Percentiles rank a stretch among this genome's conserved stretches.
phyloP scores from a whole-genome alignment of 1,140 invertebrate genomes.

The Leptinotarsa defecta region DNA sequence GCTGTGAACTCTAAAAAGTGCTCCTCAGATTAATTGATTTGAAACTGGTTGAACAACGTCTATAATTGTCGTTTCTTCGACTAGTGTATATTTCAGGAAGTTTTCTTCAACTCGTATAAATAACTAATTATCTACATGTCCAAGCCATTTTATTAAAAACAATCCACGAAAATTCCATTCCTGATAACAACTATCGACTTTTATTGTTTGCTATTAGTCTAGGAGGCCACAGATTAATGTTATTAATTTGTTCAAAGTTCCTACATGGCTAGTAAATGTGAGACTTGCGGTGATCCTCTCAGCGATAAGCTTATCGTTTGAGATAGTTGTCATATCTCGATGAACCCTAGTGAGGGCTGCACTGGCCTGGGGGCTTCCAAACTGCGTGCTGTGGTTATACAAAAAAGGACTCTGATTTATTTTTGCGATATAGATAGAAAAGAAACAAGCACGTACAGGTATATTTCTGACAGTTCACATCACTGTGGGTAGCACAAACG shows the following conservation, averaged over 20 bases:
- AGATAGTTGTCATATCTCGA: background rate
- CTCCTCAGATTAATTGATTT: too few species aligned
- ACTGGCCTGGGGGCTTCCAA: background rate
- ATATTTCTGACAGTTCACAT: too few species aligned
- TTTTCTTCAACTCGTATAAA: too few species aligned
- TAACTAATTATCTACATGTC: too few species aligned
- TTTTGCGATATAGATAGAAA: too few species aligned
- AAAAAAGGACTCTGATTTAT: conserved; percentile 1
- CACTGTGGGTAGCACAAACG: too few species aligned
- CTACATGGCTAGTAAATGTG: background rate
- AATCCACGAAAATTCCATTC: background rate
- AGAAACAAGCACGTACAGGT: too few species aligned
- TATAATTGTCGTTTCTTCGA: too few species aligned
- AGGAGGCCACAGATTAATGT: background rate
- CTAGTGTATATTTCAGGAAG: too few species aligned
- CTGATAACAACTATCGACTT: background rate
- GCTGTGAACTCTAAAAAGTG: too few species aligned
- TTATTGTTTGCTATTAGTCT: background rate
- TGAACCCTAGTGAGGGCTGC: background rate
- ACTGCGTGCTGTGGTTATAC: background rate
- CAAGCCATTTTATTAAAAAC: background rate
- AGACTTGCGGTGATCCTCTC: background rate
- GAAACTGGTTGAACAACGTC: too few species aligned
- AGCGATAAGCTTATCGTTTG: background rate
- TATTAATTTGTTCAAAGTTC: background rate